Evolutionary conservation across 2,888 invertebrate species (phyloP), one percentile per base, ranked within the genome.

Genomic region (Euzophera pinguis): DNA sequence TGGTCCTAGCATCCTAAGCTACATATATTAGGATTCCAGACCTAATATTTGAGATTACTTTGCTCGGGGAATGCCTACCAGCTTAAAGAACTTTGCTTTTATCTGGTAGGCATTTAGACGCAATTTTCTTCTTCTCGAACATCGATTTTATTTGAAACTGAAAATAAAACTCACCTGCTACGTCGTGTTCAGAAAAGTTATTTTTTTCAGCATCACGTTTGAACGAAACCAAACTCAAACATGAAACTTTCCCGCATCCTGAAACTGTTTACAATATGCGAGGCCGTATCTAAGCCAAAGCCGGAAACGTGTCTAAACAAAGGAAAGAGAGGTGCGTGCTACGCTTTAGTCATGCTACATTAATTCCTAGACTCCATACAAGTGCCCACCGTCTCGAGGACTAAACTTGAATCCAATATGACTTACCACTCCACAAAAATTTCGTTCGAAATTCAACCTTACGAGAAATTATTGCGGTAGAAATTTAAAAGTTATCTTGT

Each of bases 321-420:
- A 78, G 75, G 64, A 70, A 77, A 63, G 64, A 57, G 67, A 71
- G 69, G 74, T 83, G 81, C 82, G 82, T 82, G 82, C 71, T 66
- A 65, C 67, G 81, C 75, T 83, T 84, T 78, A 84, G 81, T 74
- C 78, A 81, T 69, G 80, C 73, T 68, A 80, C 85, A 86, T 86
- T 88, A 85, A 86, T 86, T 82, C 75, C 81, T 83, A 84, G 84
- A 81, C 83, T 81, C 70, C 60, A 71, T 65, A 69, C 73, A 73
- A 80, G 77, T 76, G 81, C 82, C 81, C 80, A 80, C 79, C 76
- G 83, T 85, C 86, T 85, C 81, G 78, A 84, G 86, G 69, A 68
- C 63, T 17, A 4, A 53, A 38, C 34, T 47, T 47, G 50, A 59
- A 27, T 50, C 34, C 50, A 59, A 63, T 75, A 71, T 34, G 56